These are phyloP conservation scores for Emydura subglobosa DNA, from an alignment of 2,113 vertebrate species.

Conservation along the genomic window DNA sequence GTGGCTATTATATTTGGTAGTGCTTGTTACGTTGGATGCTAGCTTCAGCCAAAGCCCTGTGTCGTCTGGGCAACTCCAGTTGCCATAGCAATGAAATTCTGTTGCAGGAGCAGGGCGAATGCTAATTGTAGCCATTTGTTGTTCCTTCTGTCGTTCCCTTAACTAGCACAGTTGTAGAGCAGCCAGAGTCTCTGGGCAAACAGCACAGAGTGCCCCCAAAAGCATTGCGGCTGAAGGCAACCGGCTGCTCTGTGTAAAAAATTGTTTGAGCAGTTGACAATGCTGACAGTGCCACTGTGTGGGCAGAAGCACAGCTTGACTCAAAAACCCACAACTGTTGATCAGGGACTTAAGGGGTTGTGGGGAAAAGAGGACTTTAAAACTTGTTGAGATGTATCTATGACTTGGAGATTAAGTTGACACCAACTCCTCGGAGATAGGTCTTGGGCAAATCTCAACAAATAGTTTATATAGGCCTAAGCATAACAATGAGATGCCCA, in stretches of 20 bases:
- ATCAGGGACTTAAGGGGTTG: conserved; percentile 47
- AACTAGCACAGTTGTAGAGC: conserved; percentile 75
- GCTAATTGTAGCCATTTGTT: conserved; percentile 73
- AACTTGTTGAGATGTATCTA: conserved; percentile 68
- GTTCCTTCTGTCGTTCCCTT: conserved; percentile 74
- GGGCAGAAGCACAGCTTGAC: conserved; percentile 67
- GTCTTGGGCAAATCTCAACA: conserved; percentile 63
- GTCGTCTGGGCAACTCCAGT: conserved; percentile 79
- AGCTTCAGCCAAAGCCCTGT: conserved; percentile 63
- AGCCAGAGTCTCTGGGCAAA: conserved; percentile 74
- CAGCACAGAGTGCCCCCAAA: conserved; percentile 72
- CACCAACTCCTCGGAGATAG: conserved; percentile 62
- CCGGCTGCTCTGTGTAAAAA: conserved; percentile 75
- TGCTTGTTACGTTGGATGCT: conserved; percentile 39
- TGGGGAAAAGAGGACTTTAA: conserved; percentile 48
- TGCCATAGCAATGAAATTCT: conserved; percentile 81
- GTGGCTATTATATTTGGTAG: conserved; percentile 8
- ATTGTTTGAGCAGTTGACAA: conserved; percentile 63
- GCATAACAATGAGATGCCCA: conserved; percentile 42
- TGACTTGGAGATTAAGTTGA: conserved; percentile 74
- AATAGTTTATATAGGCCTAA: conserved; percentile 64
- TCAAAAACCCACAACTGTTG: conserved; percentile 74
- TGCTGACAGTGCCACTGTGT: conserved; percentile 68
- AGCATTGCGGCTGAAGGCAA: conserved; percentile 72
- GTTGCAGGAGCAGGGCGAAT: conserved; percentile 64